Evolutionary conservation across 2,888 invertebrate genomes (phyloP).

Genomic region (Cinara cedri): DNA sequence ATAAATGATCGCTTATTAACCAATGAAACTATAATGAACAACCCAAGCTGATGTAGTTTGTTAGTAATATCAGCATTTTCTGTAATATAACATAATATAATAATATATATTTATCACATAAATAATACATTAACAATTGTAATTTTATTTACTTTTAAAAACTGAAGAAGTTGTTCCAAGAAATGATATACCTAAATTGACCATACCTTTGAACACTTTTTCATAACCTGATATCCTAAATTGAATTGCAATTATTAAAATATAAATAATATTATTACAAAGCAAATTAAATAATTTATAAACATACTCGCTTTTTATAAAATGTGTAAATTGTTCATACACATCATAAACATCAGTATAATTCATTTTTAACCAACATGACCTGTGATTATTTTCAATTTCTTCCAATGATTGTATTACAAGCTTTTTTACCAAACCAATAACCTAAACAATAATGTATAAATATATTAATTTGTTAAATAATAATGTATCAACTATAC

Average conservation of each 20-base stretch:
- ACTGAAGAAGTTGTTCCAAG: constrained; percentile 60
- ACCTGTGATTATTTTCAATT: constrained; percentile 29
- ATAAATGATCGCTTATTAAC: constrained; percentile 66
- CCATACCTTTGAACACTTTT: constrained; percentile 66
- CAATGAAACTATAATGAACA: constrained; percentile 68
- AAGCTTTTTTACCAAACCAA: constrained; percentile 41
- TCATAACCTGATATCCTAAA: constrained; percentile 65
- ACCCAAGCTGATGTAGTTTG: constrained; percentile 66
- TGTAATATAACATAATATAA: constrained; percentile 59
- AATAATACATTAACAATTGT: too few species aligned
- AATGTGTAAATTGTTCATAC: constrained; percentile 29
- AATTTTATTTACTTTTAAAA: constrained; percentile 60
- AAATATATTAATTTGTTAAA: neutral
- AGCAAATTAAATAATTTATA: neutral
- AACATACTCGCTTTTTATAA: constrained; percentile 55
- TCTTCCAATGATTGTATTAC: constrained; percentile 34
- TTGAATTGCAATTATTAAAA: constrained; percentile 31
- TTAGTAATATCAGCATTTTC: constrained; percentile 63
- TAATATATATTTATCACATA: neutral
- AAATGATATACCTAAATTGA: constrained; percentile 66
- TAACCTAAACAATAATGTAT: constrained; percentile 31
- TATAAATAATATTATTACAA: neutral
- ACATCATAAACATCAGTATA: constrained; percentile 42
- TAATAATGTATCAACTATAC: neutral
- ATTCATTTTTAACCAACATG: constrained; percentile 40